Base-by-base conservation (phyloP, 2,888 invertebrate species). In the Andrena flavipes region DNA sequence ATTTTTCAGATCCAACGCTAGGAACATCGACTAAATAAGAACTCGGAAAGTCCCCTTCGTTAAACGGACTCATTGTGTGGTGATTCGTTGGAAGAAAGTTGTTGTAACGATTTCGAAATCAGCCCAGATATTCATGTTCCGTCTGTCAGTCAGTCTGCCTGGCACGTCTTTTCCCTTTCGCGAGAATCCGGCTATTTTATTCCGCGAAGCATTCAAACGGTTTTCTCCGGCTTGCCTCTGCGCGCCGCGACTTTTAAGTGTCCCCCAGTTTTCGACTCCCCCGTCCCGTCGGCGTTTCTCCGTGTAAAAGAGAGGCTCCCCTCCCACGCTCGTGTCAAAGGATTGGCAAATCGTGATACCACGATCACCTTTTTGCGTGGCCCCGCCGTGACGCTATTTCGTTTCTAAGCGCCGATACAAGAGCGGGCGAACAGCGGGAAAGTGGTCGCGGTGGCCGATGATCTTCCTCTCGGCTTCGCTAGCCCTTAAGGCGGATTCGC, bases 181-280 rank as follows among this genome's bases (percentile, higher is more conserved):
- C 80, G 83, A 69, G 86, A 82, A 87, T 85, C 84, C 84, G 74
- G 82, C 80, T 84, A 68, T 86, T 89, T 90, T 88, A 90, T 90
- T 90, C 89, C 80, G 75, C 84, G 79, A 87, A 73, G 87, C 84
- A 67, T 85, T 81, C 87, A 87, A 86, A 84, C 81, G 85, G 84
- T 82, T 90, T 90, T 89, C 87, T 85, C 86, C 80, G 82, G 70
- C 82, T 83, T 71, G 76, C 30, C 62, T 42, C 51, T 87, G 89
- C 88, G 91, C 90, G 91, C 51, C 59, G 20, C 77, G 92, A 92
- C 91, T 92, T 84, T 90, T 90, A 92, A 92, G 88, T 89, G 84
- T 85, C 88, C 86, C 91, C 91, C 90, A 92, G 89, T 92, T 92
- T 91, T 91, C 85, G 87, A 85, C 70, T 54, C 60, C 68, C 65